These are phyloP conservation scores for Graptemys geographica DNA, from an alignment of 2,797 vertebrate genomes.

Conservation along the genomic window DNA sequence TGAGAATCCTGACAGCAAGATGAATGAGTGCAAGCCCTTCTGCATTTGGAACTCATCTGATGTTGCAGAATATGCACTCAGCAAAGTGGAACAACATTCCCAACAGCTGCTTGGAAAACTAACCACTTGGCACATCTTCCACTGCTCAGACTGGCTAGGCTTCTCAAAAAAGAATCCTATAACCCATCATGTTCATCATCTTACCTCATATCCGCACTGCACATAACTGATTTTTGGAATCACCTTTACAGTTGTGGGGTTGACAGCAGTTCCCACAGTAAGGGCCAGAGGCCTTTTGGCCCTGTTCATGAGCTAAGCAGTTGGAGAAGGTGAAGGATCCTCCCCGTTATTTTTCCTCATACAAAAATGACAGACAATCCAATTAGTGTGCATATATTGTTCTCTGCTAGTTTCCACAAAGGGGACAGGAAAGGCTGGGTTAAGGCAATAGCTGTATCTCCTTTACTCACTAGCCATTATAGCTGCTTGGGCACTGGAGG, in stretches of 20 bases:
- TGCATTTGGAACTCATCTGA: conserved; percentile 32
- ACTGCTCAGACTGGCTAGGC: neutral
- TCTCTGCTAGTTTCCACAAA: neutral
- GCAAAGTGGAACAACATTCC: conserved; percentile 20
- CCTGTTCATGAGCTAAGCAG: neutral
- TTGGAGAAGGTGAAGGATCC: neutral
- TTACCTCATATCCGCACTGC: neutral
- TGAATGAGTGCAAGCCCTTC: conserved; percentile 5
- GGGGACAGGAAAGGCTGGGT: neutral
- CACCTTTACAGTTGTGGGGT: neutral
- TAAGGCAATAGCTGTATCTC: neutral
- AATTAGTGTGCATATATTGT: neutral
- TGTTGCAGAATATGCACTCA: conserved; percentile 30
- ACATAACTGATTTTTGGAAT: neutral
- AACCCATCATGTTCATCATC: neutral
- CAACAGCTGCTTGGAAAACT: conserved; percentile 30
- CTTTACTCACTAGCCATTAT: neutral
- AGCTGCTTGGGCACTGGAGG: neutral
- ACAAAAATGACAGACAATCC: neutral
- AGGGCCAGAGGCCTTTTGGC: neutral
- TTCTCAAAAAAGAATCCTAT: neutral
- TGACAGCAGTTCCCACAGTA: neutral
- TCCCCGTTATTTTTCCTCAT: neutral
- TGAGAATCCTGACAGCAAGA: conserved; percentile 55
- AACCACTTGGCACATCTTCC: neutral